Base-by-base conservation (phyloP, 1,140 invertebrate genomes). In the Orussus abietinus region DNA sequence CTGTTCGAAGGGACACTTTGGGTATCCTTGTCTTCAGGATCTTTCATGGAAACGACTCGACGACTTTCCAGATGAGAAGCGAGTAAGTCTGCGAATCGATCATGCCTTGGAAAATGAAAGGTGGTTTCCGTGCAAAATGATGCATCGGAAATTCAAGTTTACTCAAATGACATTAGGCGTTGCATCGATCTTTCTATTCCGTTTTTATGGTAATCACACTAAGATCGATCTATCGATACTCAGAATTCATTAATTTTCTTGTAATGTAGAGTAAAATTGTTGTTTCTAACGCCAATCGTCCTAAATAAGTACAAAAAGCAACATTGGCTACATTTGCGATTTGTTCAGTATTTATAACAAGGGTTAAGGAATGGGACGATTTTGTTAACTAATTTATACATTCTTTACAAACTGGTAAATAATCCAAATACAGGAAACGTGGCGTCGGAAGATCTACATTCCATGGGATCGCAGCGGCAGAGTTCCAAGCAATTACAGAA, bases 21-120 rank as follows among this genome's bases (percentile, higher is more conserved):
- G 75, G 75, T 5, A 57, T 59, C 36, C 50, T 77, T 13, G 61
- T 59, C 19, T 42, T 77, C 1, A 59, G 55, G 17, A 49, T 75
- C 11, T 35, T 54, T 4, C 53, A 64, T 38, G 44, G 42, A 1
- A 57, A 68, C 33, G 56, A 62, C 1, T 54, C 46, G 2, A 68
- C 66, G 4, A 48, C 47, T 9, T 76, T 76, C 17, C 53, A 56
- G 26, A 56, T 77, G 14, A 40, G 46, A 34, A 72, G 60, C 61
- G 51, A 64, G 74, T 77, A 54, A 69, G 67, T 59, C 3, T 42
- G 42, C 20, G 15, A 25, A 25, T 7, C n/a, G 22, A 25, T 17
- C 9, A 17, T 36, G 5, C 9, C 7, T 17, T 36, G 18, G 12
- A 6, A 17, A 6, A 5, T 10, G 6, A 17, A 36, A 36, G 34